phyloP scores from a whole-genome alignment of 2,797 vertebrate species.

The Sparidentex hasta region DNA sequence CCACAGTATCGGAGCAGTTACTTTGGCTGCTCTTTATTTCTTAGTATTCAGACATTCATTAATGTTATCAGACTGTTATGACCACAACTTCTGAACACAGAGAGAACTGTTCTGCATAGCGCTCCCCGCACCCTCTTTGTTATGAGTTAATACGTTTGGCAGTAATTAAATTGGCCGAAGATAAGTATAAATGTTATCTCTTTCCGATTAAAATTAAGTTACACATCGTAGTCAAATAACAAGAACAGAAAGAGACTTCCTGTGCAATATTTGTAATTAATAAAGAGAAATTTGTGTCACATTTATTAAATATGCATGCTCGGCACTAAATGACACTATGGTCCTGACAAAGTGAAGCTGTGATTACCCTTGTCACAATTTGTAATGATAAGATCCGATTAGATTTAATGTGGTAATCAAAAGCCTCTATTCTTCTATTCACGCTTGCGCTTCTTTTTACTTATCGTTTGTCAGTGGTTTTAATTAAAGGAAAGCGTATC shows the following conservation, averaged over 20 bases:
- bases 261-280: neutral
- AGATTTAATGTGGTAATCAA: neutral
- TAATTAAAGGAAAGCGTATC: neutral
- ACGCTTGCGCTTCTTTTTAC: neutral
- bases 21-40: constrained; percentile 29
- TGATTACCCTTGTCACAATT: neutral
- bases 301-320: neutral
- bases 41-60: constrained; percentile 31
- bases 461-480: neutral
- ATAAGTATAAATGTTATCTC: constrained; percentile 18
- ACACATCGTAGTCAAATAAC: constrained; percentile 1
- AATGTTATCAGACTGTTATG: constrained; percentile 32
- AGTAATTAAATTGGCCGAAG: constrained; percentile 23
- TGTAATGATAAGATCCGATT: neutral
- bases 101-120: neutral
- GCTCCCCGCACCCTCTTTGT: neutral
- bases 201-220: constrained; percentile 24
- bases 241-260: neutral
- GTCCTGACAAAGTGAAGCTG: neutral
- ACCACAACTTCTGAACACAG: constrained; percentile 20
- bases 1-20: constrained; percentile 10
- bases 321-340: rapidly evolving
- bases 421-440: constrained; percentile 4
- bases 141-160: constrained; percentile 6
- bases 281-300: neutral